Evolutionary conservation across 2,797 vertebrate species (phyloP), one percentile per base, ranked within the genome.

Genomic region (Gymnothorax reevesii): DNA sequence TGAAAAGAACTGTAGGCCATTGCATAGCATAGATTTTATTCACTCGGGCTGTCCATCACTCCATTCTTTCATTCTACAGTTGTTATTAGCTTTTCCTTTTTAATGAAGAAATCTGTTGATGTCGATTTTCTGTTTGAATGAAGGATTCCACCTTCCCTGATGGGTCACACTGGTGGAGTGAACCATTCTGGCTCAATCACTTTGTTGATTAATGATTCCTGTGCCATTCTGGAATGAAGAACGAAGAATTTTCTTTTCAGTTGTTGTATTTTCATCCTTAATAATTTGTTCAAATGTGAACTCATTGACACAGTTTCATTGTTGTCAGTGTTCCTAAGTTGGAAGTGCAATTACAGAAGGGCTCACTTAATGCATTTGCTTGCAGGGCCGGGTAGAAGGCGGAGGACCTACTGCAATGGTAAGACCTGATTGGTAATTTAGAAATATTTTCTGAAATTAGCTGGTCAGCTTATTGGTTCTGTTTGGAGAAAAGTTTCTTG

Each of bases 381-480:
- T 86, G 15, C 69, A 86, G 87, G 80, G 82, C 25, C 84, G 80
- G 64, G 69, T 77, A 9, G 84, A 75, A 52, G 87, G 57, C 15
- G 87, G 87, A 54, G 33, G 57, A 17, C 66, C 84, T 17, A 86
- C 87, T 86, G 84, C 87, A 75, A 62, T 88, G 87, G 87, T 88
- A 83, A 88, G 85, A 25, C 12, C 60, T 3, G 0, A 20, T 10
- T 1, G 60, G 60, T 15, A 17, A 62, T 62, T 62, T 62, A 62
- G 20, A 62, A 5, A 59, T 25, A 57, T 7, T 25, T 25, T 22
- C 5, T 33, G 15, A 42, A 33, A 75, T 75, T 75, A 15, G 6
- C 71, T 42, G 33, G 27, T 13, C 4, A 69, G 64, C 64, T 8
- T 69, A 6, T 69, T 7, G 8, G 25, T 69, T 7, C 64, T 69